Evolutionary conservation across 2,113 vertebrate species (phyloP).

Genomic region (Meleagris gallopavo): DNA sequence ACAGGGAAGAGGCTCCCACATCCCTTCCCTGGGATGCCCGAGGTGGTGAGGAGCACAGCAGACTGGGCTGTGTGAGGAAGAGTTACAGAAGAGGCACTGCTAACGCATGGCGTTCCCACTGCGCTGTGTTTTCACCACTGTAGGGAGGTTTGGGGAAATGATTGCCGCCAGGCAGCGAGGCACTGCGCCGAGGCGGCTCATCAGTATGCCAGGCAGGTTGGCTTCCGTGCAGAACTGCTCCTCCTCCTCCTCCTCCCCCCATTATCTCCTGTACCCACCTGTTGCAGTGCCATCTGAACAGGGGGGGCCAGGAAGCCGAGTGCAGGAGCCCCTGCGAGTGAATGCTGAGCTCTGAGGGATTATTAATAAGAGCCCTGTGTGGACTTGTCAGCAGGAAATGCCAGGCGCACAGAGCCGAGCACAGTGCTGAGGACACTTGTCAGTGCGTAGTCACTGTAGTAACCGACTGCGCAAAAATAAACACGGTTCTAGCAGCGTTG

Average conservation of each 20-base stretch:
- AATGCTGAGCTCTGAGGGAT: not conserved
- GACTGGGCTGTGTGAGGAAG: not conserved
- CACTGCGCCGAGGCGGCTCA: not conserved
- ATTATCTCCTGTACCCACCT: not conserved
- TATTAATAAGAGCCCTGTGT: not conserved
- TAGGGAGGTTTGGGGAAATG: not conserved
- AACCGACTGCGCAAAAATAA: not conserved
- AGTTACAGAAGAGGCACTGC: not conserved
- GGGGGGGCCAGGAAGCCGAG: not conserved
- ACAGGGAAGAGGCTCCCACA: not conserved
- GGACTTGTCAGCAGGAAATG: not conserved
- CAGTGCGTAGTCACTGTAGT: not conserved
- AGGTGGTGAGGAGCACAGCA: fast-evolving
- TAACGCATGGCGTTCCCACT: fast-evolving
- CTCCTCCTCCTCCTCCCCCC: not conserved
- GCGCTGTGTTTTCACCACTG: fast-evolving
- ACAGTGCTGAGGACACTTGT: not conserved
- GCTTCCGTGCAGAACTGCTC: fast-evolving
- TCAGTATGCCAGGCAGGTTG: not conserved
- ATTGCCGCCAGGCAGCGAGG: fast-evolving
- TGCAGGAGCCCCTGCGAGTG: fast-evolving
- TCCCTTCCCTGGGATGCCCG: not conserved
- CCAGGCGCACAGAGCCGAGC: not conserved
- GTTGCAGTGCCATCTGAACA: not conserved
- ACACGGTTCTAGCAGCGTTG: not conserved